Base-by-base conservation (phyloP, 2,113 vertebrate genomes). In the Regulus satrapa region DNA sequence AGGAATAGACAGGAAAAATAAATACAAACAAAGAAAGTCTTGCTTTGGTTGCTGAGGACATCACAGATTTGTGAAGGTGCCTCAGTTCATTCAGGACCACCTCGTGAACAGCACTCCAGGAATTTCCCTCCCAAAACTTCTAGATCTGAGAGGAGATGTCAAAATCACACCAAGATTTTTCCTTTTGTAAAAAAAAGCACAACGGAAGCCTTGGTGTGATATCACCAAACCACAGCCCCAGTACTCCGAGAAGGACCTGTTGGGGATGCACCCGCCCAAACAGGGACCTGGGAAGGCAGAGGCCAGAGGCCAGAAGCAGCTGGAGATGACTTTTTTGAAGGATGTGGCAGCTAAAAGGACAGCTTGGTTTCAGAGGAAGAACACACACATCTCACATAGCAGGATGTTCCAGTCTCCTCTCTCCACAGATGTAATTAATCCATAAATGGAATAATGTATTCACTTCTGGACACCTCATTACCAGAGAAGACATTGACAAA, bases 401-500 rank as follows among this genome's bases (percentile, higher is more conserved):
- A 86, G 88, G 68, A 94, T 55, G 75, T 25, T 88, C 73, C 64
- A 28, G 45, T n/a, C 89, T 88, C 79, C 63, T 59, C 89, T 94
- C 95, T 88, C 75, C 46, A 52, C 79, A 96, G 82, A 80, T 85
- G 72, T 96, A 96, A 96, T 97, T 96, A 97, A 92, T 96, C 95
- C 94, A 96, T 93, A 95, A 95, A 96, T 81, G 92, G 92, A 90
- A 95, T 96, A 94, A 97, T 93, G 75, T 84, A 96, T 96, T 92
- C 94, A 93, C 68, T 97, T 96, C 93, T 96, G 94, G 94, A 93
- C 94, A 96, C 94, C 88, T 96, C 94, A 96, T 96, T 96, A 97
- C 75, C 89, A 92, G 92, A 73, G 87, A 68, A 96, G 89, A 92
- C 93, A 86, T 7, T 95, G 96, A 96, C 90, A 93, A 96, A 96